Evolutionary conservation across 2,888 invertebrate genomes (phyloP), one percentile per base, ranked within the genome.

Genomic region (Seladonia tumulorum): DNA sequence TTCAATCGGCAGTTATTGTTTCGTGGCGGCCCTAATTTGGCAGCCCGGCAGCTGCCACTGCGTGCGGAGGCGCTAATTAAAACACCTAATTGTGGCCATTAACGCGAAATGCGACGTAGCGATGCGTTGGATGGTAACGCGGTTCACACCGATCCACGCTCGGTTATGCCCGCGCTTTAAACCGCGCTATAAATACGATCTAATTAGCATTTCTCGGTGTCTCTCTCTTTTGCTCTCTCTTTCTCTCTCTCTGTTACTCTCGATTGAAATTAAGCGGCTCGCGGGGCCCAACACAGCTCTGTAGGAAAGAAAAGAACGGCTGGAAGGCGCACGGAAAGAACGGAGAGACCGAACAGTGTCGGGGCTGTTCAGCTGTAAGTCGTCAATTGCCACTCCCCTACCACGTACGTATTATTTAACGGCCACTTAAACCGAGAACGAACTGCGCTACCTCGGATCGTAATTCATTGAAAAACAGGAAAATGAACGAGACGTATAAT

Each of bases 81-180:
- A 94, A 94, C 93, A 94, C 94, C 94, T 94, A 95, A 95, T 95
- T 94, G 95, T 94, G 93, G 94, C 93, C 93, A 94, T 95, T 95
- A 95, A 94, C 94, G 94, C 92, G 92, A 93, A 93, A 93, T 91
- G 92, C 92, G 90, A 92, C 90, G 93, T 90, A 84, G 91, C 87
- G 90, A 87, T 91, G 90, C 89, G 87, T 89, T 82, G 83, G 88
- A 74, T 74, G 86, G 42, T 63, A 83, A 78, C 83, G 84, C 86
- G 87, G 87, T 85, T 90, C 87, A 90, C 92, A 85, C 91, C 88
- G 86, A 86, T 87, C 88, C 89, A 86, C 88, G 90, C 90, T 92
- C 89, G 90, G 86, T 89, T 89, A 91, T 90, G 89, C 85, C 80
- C 82, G 89, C 86, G 88, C 85, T 90, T 89, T 88, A 90, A 91